Evolutionary conservation across 2,113 vertebrate genomes (phyloP).

Genomic region (Catharus fuscescens): DNA sequence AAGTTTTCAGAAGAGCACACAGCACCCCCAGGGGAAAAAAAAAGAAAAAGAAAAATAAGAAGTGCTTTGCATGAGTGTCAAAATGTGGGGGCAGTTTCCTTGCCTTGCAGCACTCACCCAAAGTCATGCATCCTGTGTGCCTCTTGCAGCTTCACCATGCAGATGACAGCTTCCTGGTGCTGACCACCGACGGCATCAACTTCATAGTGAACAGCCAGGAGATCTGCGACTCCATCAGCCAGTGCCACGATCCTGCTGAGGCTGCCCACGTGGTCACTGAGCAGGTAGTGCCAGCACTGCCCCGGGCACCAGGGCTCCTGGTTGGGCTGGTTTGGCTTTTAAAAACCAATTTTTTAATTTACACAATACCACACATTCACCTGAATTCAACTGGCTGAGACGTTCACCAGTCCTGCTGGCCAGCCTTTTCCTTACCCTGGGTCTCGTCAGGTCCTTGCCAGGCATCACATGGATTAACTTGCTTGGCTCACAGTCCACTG

Average conservation of each 20-base stretch:
- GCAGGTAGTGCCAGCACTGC: constrained; percentile 78
- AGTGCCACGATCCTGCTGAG: constrained; percentile 91
- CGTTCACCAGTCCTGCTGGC: too few species aligned
- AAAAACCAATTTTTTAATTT: background rate
- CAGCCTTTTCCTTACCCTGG: background rate
- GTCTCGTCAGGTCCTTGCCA: background rate
- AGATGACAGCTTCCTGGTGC: constrained; percentile 90
- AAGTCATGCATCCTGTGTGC: fast-evolving
- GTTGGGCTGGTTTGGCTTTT: background rate
- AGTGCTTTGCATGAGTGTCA: background rate
- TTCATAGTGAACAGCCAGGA: constrained; percentile 99
- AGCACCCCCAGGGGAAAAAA: background rate
- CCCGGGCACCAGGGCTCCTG: background rate
- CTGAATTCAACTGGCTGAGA: background rate
- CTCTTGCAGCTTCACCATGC: constrained; percentile 86
- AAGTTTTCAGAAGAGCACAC: background rate
- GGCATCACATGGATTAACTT: background rate
- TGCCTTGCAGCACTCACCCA: background rate
- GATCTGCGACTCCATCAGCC: constrained; percentile 93
- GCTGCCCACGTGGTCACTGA: constrained; percentile 92
- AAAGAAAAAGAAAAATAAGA: background rate
- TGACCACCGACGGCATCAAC: constrained; percentile 97
- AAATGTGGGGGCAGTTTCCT: fast-evolving
- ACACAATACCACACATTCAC: background rate
- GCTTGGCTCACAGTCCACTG: background rate